These are phyloP conservation scores for Syrphus vitripennis DNA, from an alignment of 2,888 invertebrate genomes.

Conservation along the genomic window DNA sequence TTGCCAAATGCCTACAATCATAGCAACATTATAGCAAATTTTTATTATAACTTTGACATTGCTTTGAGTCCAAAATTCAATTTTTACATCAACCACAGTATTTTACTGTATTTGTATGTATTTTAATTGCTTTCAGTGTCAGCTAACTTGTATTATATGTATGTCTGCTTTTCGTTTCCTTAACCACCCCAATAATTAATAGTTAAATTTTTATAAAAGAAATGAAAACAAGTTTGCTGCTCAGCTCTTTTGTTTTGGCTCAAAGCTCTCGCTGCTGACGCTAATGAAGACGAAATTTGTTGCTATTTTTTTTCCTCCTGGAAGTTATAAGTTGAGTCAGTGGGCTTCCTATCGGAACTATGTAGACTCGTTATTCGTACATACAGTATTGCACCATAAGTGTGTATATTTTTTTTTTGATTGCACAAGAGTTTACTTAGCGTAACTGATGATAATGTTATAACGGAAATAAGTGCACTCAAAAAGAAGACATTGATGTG, in stretches of 20 bases:
- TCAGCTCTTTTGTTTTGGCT: constrained; percentile 49
- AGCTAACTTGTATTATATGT: constrained; percentile 22
- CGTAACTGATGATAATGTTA: constrained; percentile 57
- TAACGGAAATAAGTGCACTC: constrained; percentile 51
- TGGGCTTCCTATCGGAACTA: constrained; percentile 62
- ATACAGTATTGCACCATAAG: constrained; percentile 25
- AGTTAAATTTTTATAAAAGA: constrained; percentile 3
- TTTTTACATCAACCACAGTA: neutral
- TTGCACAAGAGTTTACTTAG: constrained; percentile 30
- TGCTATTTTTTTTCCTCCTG: constrained; percentile 33
- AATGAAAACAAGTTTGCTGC: constrained; percentile 36
- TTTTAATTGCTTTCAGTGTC: constrained; percentile 40
- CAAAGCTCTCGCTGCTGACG: neutral
- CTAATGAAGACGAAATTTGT: constrained; percentile 30
- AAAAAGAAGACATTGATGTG: neutral
- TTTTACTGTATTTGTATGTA: neutral
- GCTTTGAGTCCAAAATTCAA: neutral
- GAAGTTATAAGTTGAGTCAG: constrained; percentile 36
- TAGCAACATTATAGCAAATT: neutral
- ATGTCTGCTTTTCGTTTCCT: constrained; percentile 34
- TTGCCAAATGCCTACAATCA: constrained; percentile 30
- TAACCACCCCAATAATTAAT: constrained; percentile 39
- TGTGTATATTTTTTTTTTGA: neutral
- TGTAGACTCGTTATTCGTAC: neutral
- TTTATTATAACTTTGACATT: constrained; percentile 57